Evolutionary conservation across 2,888 invertebrate species (phyloP).

Genomic region (Habrosyne pyritoides): DNA sequence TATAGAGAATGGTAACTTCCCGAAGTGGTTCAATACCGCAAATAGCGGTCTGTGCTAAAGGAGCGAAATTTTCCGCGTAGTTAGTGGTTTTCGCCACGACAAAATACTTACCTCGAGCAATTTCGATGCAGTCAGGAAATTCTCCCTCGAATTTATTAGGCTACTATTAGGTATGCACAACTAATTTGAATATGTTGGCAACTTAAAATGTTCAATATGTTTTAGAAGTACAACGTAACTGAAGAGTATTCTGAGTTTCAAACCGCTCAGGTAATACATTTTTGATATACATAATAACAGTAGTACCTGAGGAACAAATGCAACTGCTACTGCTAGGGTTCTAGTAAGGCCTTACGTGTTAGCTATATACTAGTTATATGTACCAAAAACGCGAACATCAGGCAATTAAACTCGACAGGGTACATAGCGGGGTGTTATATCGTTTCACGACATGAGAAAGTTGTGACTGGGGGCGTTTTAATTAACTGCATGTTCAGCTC

Average conservation of each 20-base stretch:
- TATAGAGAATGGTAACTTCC: slow-evolving; percentile 24
- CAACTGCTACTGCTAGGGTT: too few relatives aligned
- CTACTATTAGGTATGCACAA: background rate
- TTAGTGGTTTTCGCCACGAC: slow-evolving; percentile 56
- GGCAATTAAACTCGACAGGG: slow-evolving; percentile 3
- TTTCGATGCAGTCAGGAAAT: slow-evolving; percentile 15
- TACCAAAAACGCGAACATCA: slow-evolving; percentile 1
- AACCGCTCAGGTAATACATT: too few relatives aligned
- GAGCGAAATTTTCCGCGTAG: slow-evolving; percentile 49
- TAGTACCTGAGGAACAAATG: too few relatives aligned
- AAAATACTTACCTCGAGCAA: slow-evolving; percentile 38
- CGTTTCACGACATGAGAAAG: slow-evolving; percentile 15
- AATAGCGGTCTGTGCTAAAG: slow-evolving; percentile 41
- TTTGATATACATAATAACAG: too few relatives aligned
- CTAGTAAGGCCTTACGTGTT: background rate
- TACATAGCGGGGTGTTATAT: background rate
- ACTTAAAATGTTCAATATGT: background rate
- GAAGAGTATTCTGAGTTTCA: background rate
- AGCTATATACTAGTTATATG: background rate
- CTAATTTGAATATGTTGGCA: background rate
- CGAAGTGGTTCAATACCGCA: slow-evolving; percentile 36
- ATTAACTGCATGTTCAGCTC: slow-evolving; percentile 30
- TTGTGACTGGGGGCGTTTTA: slow-evolving; percentile 26
- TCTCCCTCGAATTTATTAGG: background rate
- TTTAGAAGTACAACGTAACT: background rate